phyloP scores from a whole-genome alignment of 53 echinoderm and acorn worm species.

The Apostichopus leukothele region DNA sequence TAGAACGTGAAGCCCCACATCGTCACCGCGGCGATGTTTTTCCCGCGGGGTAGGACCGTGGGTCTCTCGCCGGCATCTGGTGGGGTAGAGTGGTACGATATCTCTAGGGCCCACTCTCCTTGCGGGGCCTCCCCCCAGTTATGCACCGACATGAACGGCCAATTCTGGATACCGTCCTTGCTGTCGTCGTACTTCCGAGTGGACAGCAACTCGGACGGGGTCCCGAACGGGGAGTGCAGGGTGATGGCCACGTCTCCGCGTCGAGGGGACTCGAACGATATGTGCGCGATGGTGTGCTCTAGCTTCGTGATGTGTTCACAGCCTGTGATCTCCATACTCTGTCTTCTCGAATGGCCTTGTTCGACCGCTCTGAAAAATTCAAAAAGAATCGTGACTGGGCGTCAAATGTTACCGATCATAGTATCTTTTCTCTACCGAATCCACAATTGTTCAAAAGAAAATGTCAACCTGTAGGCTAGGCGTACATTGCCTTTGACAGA shows the following conservation, averaged over 20 bases:
- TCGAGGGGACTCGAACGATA: conserved; percentile 74
- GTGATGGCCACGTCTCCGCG: conserved; percentile 81
- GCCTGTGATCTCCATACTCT: conserved; percentile 40
- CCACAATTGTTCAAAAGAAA: no score
- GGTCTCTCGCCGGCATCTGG: conserved; percentile 36
- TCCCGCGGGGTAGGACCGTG: conserved; percentile 55
- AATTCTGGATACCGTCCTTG: conserved; percentile 50
- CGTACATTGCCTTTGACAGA: no score
- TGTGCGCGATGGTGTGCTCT: conserved; percentile 72
- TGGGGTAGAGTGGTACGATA: conserved; percentile 45
- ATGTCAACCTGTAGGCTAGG: no score
- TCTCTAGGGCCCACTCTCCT: conserved; percentile 73
- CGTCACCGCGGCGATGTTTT: conserved; percentile 45
- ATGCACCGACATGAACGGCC: conserved; percentile 95
- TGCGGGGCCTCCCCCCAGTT: conserved; percentile 92
- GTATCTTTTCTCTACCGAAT: no score
- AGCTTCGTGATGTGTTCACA: conserved; percentile 67
- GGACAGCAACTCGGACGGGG: conserved; percentile 78
- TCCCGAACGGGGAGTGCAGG: conserved; percentile 81
- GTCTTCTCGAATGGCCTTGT: conserved; percentile 44
- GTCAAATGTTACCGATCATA: no score
- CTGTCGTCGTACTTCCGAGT: conserved; percentile 65
- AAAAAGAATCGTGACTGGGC: no score
- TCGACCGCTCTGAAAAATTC: conserved; percentile 52
- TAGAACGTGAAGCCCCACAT: conserved; percentile 64